phyloP scores from a whole-genome alignment of 1,140 invertebrate species.

The Drosophila lacertosa region DNA sequence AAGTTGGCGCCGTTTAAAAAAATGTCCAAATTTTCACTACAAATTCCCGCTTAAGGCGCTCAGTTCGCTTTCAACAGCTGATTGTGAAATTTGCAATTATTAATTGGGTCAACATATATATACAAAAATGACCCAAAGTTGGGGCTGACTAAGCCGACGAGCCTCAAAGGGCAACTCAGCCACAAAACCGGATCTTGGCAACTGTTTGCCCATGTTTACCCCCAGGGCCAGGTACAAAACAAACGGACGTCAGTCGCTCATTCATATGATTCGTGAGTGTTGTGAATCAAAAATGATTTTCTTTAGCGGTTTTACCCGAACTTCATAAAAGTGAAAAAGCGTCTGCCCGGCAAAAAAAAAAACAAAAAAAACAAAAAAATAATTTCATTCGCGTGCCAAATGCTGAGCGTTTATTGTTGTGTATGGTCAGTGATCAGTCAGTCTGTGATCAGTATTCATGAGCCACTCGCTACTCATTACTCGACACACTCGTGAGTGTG shows the following conservation, averaged over 20 bases:
- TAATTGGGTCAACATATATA: constrained; percentile 74
- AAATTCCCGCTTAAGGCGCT: constrained; percentile 70
- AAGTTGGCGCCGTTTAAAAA: constrained; percentile 24
- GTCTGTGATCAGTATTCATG: constrained; percentile 15
- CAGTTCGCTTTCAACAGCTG: constrained; percentile 10
- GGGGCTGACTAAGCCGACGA: constrained; percentile 29
- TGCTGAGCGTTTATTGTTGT: constrained; percentile 41
- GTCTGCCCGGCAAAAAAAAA: too few species aligned
- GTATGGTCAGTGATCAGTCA: constrained; percentile 64
- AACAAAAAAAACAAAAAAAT: too few species aligned
- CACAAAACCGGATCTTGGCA: constrained; percentile 69
- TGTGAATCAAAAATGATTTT: constrained; percentile 50
- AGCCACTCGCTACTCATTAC: constrained; percentile 11
- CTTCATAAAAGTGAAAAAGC: constrained; percentile 70
- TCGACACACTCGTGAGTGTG: constrained; percentile 37
- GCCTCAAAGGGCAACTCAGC: constrained; percentile 50
- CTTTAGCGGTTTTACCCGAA: constrained; percentile 71
- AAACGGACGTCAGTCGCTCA: constrained; percentile 34
- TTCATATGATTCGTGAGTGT: constrained; percentile 30
- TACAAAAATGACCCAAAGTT: constrained; percentile 45
- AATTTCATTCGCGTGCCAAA: constrained; percentile 57
- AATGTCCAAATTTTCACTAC: constrained; percentile 51
- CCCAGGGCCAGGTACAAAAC: constrained; percentile 61
- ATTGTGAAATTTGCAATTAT: constrained; percentile 74
- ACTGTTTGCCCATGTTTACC: constrained; percentile 47